A percentile compares a stretch with the other conserved stretches of the same genome.
These are phyloP conservation scores for Augiades crinisus DNA, from an alignment of 2,888 invertebrate genomes.

Conservation along the genomic window DNA sequence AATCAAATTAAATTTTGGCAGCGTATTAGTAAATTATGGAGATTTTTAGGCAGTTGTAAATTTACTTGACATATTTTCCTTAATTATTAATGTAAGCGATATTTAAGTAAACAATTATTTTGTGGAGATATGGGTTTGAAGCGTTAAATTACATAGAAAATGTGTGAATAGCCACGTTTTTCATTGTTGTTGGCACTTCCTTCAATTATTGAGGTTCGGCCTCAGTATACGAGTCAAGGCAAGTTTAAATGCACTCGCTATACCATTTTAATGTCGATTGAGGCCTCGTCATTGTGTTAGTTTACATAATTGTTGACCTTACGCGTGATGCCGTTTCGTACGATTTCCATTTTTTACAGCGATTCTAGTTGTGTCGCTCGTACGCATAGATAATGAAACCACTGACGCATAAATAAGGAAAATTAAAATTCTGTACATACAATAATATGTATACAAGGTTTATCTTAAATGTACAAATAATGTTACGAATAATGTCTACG, in stretches of 20 bases:
- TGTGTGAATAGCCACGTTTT: conserved; percentile 51
- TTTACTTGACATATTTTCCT: too few species aligned
- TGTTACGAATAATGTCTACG: neutral
- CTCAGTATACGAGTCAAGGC: conserved; percentile 66
- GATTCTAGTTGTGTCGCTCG: neutral
- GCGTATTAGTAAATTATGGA: too few species aligned
- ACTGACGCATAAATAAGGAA: neutral
- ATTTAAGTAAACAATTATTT: neutral
- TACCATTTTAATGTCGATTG: conserved; percentile 51
- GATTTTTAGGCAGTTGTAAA: too few species aligned
- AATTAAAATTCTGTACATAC: neutral
- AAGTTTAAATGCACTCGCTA: conserved; percentile 52
- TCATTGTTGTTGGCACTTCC: conserved; percentile 55
- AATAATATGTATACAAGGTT: neutral
- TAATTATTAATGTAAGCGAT: too few species aligned
- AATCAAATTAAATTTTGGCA: too few species aligned
- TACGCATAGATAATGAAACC: neutral
- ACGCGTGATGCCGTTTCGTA: conserved; percentile 25
- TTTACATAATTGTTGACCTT: conserved; percentile 64
- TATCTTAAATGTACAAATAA: neutral
- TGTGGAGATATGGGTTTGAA: neutral
- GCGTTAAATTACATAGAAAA: too few species aligned
- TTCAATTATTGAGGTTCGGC: conserved; percentile 45
- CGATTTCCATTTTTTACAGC: conserved; percentile 15
- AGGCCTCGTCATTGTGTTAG: conserved; percentile 61